phyloP scores from a whole-genome alignment of 2,113 vertebrate species.

The Calyptomena viridis region DNA sequence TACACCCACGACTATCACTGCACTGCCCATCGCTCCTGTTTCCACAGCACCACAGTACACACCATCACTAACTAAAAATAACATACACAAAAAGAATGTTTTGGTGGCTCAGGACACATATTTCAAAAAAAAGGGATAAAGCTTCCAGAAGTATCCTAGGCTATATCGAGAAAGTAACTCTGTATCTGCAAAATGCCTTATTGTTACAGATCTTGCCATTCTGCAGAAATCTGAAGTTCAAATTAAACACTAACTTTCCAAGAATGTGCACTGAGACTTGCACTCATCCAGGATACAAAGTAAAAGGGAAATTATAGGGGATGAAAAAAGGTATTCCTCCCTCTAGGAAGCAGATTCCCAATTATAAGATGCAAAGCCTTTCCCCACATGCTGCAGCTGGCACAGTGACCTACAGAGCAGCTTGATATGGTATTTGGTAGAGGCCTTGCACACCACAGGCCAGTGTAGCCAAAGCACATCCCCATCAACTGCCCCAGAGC shows the following conservation, averaged over 20 bases:
- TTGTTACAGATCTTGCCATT: background rate
- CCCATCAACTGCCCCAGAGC: background rate
- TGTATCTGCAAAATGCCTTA: background rate
- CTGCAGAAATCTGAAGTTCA: background rate
- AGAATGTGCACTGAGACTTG: background rate
- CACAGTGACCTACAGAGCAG: background rate
- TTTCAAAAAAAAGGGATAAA: background rate
- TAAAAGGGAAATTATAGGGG: background rate
- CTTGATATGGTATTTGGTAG: rapidly evolving
- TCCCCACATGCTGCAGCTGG: background rate
- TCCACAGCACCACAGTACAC: background rate
- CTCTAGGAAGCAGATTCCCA: background rate
- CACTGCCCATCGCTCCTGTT: background rate
- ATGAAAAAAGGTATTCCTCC: background rate
- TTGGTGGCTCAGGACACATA: background rate
- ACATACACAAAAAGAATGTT: background rate
- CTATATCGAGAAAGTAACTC: background rate
- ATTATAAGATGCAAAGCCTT: background rate
- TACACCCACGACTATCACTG: background rate
- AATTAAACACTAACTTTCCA: background rate
- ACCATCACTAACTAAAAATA: background rate
- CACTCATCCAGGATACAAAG: background rate
- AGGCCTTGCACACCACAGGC: background rate
- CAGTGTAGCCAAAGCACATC: background rate
- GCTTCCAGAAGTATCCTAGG: background rate